A percentile compares a stretch with the other conserved stretches of the same genome.
These are phyloP conservation scores for Tilapia sparmanii DNA, from an alignment of 2,113 vertebrate species.

Conservation along the genomic window DNA sequence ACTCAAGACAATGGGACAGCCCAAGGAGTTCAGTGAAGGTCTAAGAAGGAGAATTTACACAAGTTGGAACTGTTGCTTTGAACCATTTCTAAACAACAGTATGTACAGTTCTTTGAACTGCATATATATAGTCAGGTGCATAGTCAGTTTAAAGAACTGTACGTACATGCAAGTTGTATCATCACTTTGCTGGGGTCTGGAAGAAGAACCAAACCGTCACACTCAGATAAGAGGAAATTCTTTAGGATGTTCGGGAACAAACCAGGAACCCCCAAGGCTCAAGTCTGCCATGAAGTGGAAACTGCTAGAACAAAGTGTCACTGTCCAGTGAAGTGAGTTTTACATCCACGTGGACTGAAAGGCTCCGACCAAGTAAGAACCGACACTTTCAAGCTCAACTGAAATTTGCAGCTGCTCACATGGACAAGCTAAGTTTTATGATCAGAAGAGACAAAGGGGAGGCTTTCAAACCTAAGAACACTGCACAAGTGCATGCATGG, in stretches of 20 bases:
- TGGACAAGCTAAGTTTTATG: not conserved
- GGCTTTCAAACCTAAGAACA: not conserved
- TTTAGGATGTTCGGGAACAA: not conserved
- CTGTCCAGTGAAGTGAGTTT: not conserved
- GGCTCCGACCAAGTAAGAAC: not conserved
- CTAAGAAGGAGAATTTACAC: not conserved
- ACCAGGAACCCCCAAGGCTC: not conserved
- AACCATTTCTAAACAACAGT: not conserved
- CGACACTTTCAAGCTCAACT: not conserved
- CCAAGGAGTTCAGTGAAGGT: not conserved
- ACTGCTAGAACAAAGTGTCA: not conserved
- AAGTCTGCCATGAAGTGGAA: not conserved
- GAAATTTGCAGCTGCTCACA: not conserved
- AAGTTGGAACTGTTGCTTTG: not conserved
- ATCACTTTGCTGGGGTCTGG: not conserved
- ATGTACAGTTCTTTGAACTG: not conserved
- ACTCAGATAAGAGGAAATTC: not conserved
- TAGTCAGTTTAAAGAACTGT: not conserved
- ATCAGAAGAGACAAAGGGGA: not conserved
- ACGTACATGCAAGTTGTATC: not conserved
- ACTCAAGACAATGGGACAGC: not conserved
- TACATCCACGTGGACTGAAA: not conserved
- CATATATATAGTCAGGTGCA: not conserved
- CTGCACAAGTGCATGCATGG: not conserved
- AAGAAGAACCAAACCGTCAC: not conserved